These are phyloP conservation scores for Cephonodes hylas DNA, from an alignment of 2,888 invertebrate genomes.

Conservation along the genomic window DNA sequence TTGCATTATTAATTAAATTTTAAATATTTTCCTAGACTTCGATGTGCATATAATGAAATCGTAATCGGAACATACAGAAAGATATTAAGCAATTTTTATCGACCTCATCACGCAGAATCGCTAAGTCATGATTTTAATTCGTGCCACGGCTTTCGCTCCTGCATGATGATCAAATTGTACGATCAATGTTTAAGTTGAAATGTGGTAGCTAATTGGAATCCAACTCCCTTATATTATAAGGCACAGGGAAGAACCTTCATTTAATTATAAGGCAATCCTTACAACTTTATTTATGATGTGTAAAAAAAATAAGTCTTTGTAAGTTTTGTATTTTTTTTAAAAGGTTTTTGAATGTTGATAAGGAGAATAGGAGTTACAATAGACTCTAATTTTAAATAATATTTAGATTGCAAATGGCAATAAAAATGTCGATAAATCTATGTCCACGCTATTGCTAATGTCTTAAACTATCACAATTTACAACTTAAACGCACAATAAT, in stretches of 20 bases:
- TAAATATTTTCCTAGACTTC: too few relatives aligned
- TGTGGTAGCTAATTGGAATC: not conserved
- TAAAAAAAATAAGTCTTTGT: not conserved
- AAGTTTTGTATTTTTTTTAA: too few relatives aligned
- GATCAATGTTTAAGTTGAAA: not conserved
- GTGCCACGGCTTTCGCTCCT: not conserved
- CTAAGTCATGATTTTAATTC: not conserved
- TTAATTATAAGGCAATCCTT: not conserved
- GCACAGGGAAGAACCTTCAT: not conserved
- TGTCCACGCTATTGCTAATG: too few relatives aligned
- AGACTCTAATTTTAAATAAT: too few relatives aligned
- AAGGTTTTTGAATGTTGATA: too few relatives aligned
- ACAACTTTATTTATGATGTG: not conserved
- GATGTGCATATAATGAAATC: too few relatives aligned
- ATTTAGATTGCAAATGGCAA: too few relatives aligned
- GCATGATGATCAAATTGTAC: not conserved
- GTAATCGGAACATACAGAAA: not conserved
- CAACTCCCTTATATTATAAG: not conserved
- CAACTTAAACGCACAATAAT: too few relatives aligned
- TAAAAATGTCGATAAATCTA: too few relatives aligned
- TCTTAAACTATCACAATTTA: too few relatives aligned
- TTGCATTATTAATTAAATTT: too few relatives aligned
- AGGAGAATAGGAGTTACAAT: too few relatives aligned
- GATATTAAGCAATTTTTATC: not conserved
- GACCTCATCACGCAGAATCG: not conserved